Conservation (phyloP, 2,113 vertebrate genomes). For the Aspiorhynchus laticeps region DNA sequence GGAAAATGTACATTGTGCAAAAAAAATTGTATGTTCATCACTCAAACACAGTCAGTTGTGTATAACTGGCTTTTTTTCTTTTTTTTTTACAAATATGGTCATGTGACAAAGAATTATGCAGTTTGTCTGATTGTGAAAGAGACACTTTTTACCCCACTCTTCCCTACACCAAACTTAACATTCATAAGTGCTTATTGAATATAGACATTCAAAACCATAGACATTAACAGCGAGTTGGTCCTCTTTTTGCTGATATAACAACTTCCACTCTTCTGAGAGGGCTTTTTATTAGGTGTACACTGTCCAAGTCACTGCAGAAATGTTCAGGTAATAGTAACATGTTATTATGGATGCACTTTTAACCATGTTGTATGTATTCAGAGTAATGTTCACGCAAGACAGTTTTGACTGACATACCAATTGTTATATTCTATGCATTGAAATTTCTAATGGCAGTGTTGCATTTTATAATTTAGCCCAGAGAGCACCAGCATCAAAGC, state of each 20-base stretch:
- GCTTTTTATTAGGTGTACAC: not conserved
- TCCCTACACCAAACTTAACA: not conserved
- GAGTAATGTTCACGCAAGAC: not conserved
- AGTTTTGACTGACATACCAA: not conserved
- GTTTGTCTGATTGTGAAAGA: not conserved
- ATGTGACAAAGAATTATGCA: not conserved
- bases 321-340: not conserved
- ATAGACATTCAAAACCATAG: not conserved
- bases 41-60: not conserved
- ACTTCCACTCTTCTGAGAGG: not conserved
- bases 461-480: not conserved
- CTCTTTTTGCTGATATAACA: conserved; percentile 1
- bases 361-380: not conserved
- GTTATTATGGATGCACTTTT: not conserved
- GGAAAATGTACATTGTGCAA: not conserved
- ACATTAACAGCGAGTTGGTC: not conserved
- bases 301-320: not conserved
- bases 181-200: not conserved
- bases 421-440: not conserved
- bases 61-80: not conserved
- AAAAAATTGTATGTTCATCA: not conserved
- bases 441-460: not conserved
- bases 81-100: not conserved
- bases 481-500: not conserved
- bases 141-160: not conserved